Conservation (phyloP, 1,140 invertebrate genomes). For the Camponotus pennsylvanicus region DNA sequence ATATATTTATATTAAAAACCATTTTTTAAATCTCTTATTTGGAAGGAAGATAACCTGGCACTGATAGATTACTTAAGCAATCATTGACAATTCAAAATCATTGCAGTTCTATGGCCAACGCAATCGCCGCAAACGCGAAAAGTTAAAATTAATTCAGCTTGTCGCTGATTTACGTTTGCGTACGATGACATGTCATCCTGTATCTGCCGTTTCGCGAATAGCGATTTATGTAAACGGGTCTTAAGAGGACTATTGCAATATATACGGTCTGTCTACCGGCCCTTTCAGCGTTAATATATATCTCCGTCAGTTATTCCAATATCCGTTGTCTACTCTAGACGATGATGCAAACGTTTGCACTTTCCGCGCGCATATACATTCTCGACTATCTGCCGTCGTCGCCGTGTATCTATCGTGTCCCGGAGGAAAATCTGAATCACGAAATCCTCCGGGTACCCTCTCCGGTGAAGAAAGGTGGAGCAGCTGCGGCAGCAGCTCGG, state of each 20-base stretch:
- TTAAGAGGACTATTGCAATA: slow-evolving; percentile 19
- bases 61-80: no score
- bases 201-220: not conserved
- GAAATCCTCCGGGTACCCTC: slow-evolving; percentile 54
- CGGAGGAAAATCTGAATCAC: slow-evolving; percentile 58
- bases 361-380: slow-evolving; percentile 35
- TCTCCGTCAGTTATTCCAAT: slow-evolving; percentile 56
- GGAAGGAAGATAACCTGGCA: no score
- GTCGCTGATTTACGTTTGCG: no score
- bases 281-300: slow-evolving; percentile 49
- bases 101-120: no score
- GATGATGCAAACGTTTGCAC: slow-evolving; percentile 54
- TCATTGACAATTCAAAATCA: no score
- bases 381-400: slow-evolving; percentile 38
- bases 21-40: no score
- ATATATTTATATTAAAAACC: no score
- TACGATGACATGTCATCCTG: no score
- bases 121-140: no score
- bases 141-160: no score
- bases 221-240: not conserved
- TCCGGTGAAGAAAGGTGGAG: slow-evolving; percentile 21
- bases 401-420: slow-evolving; percentile 46
- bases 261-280: slow-evolving; percentile 11
- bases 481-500: slow-evolving; percentile 25
- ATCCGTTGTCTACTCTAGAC: slow-evolving; percentile 55